A percentile compares a stretch with the other conserved stretches of the same genome.
Evolutionary conservation across 1,140 invertebrate species (phyloP).

Genomic region (Cotesia glomerata): DNA sequence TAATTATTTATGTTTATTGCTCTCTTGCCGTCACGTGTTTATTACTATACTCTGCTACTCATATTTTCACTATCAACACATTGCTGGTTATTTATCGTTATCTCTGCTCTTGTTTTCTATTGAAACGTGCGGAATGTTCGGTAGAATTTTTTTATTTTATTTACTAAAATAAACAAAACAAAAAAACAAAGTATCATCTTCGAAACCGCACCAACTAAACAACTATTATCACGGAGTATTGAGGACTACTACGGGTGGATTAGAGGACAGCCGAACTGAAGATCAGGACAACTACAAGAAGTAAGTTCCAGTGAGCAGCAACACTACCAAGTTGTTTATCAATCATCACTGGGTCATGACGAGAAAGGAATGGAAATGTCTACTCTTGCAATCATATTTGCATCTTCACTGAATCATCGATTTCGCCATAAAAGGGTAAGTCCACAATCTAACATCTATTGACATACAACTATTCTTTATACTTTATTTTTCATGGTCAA

Average conservation of each 20-base stretch:
- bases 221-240: too few species aligned
- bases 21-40: background rate
- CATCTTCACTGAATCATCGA: slow-evolving; percentile 42
- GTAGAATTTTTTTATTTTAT: background rate
- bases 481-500: background rate
- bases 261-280: too few species aligned
- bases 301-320: background rate
- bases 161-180: too few species aligned
- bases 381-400: slow-evolving; percentile 41
- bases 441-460: background rate
- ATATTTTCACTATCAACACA: background rate
- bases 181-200: too few species aligned
- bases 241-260: too few species aligned
- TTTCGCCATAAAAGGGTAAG: slow-evolving; percentile 43
- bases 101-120: background rate
- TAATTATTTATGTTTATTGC: background rate
- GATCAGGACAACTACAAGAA: background rate
- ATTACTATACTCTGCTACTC: background rate
- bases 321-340: background rate
- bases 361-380: slow-evolving; percentile 40
- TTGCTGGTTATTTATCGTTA: background rate
- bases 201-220: too few species aligned
- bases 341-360: slow-evolving; percentile 29
- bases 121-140: background rate
- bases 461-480: background rate